Conservation (phyloP, 1,140 invertebrate species). For the Phymorhynchus buccinoides region DNA sequence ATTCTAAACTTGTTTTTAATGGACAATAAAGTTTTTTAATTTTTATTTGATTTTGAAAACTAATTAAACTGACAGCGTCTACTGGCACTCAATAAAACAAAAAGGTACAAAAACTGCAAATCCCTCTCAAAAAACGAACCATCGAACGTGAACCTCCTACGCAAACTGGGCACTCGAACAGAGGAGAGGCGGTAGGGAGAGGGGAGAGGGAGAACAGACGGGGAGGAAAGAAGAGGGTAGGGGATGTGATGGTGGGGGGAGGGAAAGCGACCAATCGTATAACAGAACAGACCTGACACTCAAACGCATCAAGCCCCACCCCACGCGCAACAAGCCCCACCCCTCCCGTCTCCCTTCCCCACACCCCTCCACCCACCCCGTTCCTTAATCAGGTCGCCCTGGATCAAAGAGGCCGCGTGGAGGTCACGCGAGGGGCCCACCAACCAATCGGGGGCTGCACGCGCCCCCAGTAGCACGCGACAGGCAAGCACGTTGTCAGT, state of each 20-base stretch:
- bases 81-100: too few relatives aligned
- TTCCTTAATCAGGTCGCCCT: not conserved
- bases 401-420: not conserved
- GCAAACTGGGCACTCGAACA: too few relatives aligned
- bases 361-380: not conserved
- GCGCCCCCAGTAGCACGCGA: not conserved
- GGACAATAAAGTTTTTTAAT: too few relatives aligned
- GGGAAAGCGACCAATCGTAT: too few relatives aligned
- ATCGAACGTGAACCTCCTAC: too few relatives aligned
- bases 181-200: not conserved
- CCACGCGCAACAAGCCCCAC: constrained; percentile 6
- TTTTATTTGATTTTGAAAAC: too few relatives aligned
- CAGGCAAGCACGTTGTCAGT: not conserved
- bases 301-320: not conserved
- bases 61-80: too few relatives aligned
- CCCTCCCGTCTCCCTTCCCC: too few relatives aligned
- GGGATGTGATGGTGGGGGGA: too few relatives aligned
- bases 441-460: constrained; percentile 3
- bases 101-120: too few relatives aligned
- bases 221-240: not conserved
- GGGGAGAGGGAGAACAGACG: not conserved
- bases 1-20: too few relatives aligned
- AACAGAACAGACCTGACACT: not conserved
- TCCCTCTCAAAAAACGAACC: too few relatives aligned
- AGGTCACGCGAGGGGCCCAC: constrained; percentile 6